Conservation (phyloP, 1,140 invertebrate genomes). For the Sarcophaga peregrina region DNA sequence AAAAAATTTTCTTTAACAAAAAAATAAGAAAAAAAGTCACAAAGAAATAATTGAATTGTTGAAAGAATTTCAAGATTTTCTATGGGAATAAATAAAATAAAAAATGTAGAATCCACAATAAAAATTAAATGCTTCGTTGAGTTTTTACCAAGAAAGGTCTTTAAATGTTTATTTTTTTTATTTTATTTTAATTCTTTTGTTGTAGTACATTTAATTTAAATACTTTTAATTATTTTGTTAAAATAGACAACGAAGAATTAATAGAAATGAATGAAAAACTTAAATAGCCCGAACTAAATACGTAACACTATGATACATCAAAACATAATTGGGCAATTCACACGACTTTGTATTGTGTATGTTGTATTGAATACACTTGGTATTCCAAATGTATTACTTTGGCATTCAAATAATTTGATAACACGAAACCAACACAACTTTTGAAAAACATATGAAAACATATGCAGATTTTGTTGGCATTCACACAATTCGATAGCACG, state of each 20-base stretch:
- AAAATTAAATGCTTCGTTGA: neutral
- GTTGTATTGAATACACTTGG: no score
- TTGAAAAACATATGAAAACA: no score
- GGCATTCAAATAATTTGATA: no score
- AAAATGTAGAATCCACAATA: no score
- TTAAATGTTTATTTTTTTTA: no score
- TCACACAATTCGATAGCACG: no score
- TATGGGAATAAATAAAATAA: no score
- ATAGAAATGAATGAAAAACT: neutral
- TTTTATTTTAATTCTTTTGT: neutral
- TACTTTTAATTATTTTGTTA: neutral
- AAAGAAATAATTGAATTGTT: neutral
- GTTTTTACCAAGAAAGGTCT: neutral
- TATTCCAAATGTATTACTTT: no score
- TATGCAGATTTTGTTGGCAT: no score
- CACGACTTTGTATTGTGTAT: no score
- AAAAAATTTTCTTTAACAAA: neutral
- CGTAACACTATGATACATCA: neutral
- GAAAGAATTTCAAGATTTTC: neutral
- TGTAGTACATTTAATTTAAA: neutral
- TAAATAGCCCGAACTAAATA: neutral
- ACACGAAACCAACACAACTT: no score
- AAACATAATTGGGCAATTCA: neutral
- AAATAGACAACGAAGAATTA: neutral
- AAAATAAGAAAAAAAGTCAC: neutral